Conservation (phyloP, 2,888 invertebrate genomes). For the Xestia c-nigrum region DNA sequence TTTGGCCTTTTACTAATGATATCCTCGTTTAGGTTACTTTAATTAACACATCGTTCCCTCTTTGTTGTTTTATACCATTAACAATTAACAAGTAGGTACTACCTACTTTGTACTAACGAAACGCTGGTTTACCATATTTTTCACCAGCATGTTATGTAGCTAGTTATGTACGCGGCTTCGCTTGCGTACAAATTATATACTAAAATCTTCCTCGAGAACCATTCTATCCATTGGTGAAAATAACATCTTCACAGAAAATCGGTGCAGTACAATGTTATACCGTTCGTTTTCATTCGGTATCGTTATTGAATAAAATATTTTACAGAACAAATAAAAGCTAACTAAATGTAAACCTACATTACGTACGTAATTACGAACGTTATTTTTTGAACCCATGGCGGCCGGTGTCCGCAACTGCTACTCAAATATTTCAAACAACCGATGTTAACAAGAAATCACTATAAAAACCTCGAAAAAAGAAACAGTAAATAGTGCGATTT, state of each 20-base stretch:
- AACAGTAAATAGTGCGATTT: background rate
- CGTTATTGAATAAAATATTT: background rate
- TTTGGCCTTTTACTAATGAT: background rate
- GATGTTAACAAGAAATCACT: background rate
- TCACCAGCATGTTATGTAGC: too few relatives aligned
- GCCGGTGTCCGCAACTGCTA: too few relatives aligned
- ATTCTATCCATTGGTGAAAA: too few relatives aligned
- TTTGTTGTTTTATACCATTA: constrained; percentile 16
- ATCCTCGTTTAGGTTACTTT: background rate
- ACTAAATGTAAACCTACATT: too few relatives aligned
- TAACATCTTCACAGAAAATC: too few relatives aligned
- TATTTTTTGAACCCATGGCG: background rate
- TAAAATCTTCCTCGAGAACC: too few relatives aligned
- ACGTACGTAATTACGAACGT: background rate
- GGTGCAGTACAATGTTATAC: too few relatives aligned
- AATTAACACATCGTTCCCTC: constrained; percentile 22
- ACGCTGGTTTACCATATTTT: constrained; percentile 14
- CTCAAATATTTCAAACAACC: background rate
- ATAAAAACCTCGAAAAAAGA: background rate
- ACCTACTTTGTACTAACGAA: constrained; percentile 4
- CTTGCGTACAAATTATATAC: too few relatives aligned
- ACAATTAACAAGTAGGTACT: constrained; percentile 13
- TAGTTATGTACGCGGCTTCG: too few relatives aligned
- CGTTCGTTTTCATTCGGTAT: background rate
- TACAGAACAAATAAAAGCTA: background rate